These are phyloP conservation scores for Galbula dea DNA, from an alignment of 2,113 vertebrate species.

Conservation along the genomic window DNA sequence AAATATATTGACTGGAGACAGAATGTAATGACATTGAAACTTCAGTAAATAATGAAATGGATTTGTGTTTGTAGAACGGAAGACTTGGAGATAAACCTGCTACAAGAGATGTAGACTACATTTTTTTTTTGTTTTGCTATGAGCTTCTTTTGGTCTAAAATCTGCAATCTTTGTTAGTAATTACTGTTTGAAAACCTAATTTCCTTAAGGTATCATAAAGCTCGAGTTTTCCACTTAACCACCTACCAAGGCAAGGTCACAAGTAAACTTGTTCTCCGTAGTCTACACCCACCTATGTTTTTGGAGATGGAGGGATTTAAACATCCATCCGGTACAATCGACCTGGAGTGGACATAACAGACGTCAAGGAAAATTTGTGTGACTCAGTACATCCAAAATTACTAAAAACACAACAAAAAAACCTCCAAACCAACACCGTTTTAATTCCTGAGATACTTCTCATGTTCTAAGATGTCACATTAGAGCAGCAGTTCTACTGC, in stretches of 20 bases:
- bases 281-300: not conserved
- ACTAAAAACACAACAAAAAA: not conserved
- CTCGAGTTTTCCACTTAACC: not conserved
- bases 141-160: constrained; percentile 40
- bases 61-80: not conserved
- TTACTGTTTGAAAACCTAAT: not conserved
- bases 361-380: not conserved
- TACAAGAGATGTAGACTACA: constrained; percentile 1
- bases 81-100: not conserved
- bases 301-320: not conserved
- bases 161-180: not conserved
- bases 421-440: not conserved
- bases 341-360: not conserved
- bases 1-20: constrained; percentile 25
- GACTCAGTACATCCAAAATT: not conserved
- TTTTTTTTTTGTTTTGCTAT: constrained; percentile 20
- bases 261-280: not conserved
- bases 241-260: not conserved
- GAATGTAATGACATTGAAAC: constrained; percentile 43
- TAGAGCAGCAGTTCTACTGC: not conserved
- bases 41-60: constrained; percentile 25
- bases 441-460: not conserved
- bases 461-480: not conserved
- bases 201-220: not conserved
- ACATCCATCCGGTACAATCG: not conserved